Evolutionary conservation across 2,797 vertebrate genomes (phyloP), one percentile per base, ranked within the genome.

Genomic region (Holocentrus rufus): DNA sequence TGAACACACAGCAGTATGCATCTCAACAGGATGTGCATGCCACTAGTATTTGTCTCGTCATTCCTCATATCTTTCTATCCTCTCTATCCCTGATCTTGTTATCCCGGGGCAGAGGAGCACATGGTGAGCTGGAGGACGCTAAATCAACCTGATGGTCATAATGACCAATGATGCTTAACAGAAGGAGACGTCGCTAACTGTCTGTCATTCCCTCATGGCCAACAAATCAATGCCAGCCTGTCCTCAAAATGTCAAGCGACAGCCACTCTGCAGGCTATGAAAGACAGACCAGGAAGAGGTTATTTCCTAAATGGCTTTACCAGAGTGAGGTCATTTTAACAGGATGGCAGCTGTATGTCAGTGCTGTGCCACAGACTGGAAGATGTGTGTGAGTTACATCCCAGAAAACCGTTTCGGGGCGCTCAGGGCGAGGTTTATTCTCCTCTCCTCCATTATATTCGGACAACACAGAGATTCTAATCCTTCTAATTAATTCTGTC

Each of bases 211-310:
- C 83, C 86, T 80, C 4, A 50, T 72, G 72, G 85, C 83, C 25
- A 77, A 83, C 83, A 83, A 90, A 89, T 89, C 88, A 88, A 90
- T 90, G 86, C 83, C 83, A 82, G 77, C 46, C 77, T 81, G 84
- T 84, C 81, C 85, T 89, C 80, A 87, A 89, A 90, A 93, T 89
- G 89, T 90, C 90, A 90, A 87, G 65, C 39, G 60, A 75, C 85
- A 82, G 79, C 76, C 65, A 80, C 75, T 85, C 80, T 20, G 22
- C 13, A 68, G 70, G 69, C 69, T 66, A 63, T 83, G 62, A 85
- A 80, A 84, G 76, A 85, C 81, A 83, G 80, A 81, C 53, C 69
- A 55, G 59, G 71, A 70, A 60, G 78, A 87, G 81, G 80, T 81
- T 82, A 74, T 83, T 88, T 87, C 67, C 77, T 85, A 78, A 88